Evolutionary conservation across 2,113 vertebrate genomes (phyloP), one percentile per base, ranked within the genome.

Genomic region (Leucoraja erinaceus): DNA sequence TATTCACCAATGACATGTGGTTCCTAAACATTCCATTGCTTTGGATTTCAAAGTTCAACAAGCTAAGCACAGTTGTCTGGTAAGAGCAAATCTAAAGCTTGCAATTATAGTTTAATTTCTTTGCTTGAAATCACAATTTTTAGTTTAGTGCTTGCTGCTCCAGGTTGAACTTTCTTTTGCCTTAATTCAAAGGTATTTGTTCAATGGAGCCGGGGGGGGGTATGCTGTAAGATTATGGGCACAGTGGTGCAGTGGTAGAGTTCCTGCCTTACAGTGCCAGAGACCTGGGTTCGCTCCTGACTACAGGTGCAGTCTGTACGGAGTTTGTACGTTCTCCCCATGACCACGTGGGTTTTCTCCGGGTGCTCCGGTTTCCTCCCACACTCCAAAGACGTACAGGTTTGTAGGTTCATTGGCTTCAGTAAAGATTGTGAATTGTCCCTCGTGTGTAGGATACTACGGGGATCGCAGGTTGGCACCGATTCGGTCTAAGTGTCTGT

Each of bases 191-290:
- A 28, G 0, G 18, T 12, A 59, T 70, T 0, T n/a, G 11, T 38
- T n/a, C 47, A 2, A 1, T 1, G 4, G 8, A 16, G n/a, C 14
- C 0, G 59, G 12, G 0, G 8, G 2, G 1, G 0, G 0, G 4
- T 3, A 0, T 4, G 18, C 33, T 47, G 6, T 20, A 3, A 9
- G 33, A 22, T 0, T 0, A 18, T 47, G 38, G 38, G 38, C 38
- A 47, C 3, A 3, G 38, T 47, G 38, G 38, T 3, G 3, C 38
- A 47, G 38, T 3, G 38, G 38, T 47, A 47, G 38, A 47, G 38
- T 47, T 47, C 1, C 38, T 47, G 38, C 38, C 38, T 47, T n/a
- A 3, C 3, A 47, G 38, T 3, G 38, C 38, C 38, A 47, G 38
- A 47, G 38, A 47, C 38, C 38, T 47, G 38, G 38, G 38, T 47